These are phyloP conservation scores for Clarias platycephalus DNA, from an alignment of 2,797 vertebrate species.

Conservation along the genomic window DNA sequence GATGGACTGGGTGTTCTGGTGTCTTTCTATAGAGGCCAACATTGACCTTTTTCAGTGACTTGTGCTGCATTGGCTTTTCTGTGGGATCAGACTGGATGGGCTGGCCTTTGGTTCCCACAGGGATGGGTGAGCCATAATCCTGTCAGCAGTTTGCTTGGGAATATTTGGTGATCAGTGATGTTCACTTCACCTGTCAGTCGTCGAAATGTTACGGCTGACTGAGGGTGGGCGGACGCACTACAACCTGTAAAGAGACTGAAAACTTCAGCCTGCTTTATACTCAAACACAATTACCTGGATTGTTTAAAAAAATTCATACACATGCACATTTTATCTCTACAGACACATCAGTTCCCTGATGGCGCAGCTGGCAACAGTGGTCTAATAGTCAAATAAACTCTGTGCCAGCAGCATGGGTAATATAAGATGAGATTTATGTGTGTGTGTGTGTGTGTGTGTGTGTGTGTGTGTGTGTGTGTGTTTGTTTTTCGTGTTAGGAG, in stretches of 20 bases:
- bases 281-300: constrained; percentile 38
- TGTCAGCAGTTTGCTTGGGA: too few relatives aligned
- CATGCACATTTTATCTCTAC: constrained; percentile 37
- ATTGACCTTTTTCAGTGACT: too few relatives aligned
- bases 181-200: too few relatives aligned
- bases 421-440: constrained; percentile 46
- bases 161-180: too few relatives aligned
- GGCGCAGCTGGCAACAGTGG: constrained; percentile 49
- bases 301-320: constrained; percentile 23
- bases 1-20: too few relatives aligned
- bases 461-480: constrained; percentile 24
- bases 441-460: background rate
- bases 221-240: background rate
- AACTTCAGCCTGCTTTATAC: constrained; percentile 11
- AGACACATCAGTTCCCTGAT: constrained; percentile 40
- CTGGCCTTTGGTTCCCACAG: too few relatives aligned
- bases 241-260: background rate
- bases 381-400: constrained; percentile 60
- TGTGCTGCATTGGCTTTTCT: too few relatives aligned
- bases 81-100: too few relatives aligned
- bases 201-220: too few relatives aligned
- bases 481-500: too few relatives aligned
- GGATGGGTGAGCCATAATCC: too few relatives aligned
- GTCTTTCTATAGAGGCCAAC: too few relatives aligned
- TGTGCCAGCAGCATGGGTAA: constrained; percentile 45